Base-by-base conservation (phyloP, 2,888 invertebrate genomes). In the Andrena chrysosceles region DNA sequence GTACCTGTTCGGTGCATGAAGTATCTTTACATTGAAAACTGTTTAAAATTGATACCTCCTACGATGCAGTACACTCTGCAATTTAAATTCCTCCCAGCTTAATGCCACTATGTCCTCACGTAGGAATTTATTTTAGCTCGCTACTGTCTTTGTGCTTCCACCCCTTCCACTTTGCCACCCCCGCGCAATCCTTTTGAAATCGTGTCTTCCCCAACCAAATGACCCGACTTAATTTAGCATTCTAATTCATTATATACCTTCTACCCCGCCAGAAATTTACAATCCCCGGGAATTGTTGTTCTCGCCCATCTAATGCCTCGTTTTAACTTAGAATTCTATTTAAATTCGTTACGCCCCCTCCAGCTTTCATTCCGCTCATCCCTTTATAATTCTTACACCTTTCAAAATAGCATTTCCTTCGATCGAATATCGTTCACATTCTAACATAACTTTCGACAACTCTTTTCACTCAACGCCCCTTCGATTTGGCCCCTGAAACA, bases 401-500 rank as follows among this genome's bases (percentile, higher is more conserved):
- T 60, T 60, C 31, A 31, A 60, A n/a, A 31, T 31, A 8, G 31
- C 31, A 8, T 60, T 60, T 8, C 23, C 31, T 26, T 33, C 31
- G 31, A n/a, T 10, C 8, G 7, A 31, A 33, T 26, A 16, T 5
- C 59, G 59, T 7, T 20, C 13, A 2, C 16, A 6, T 16, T 6
- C 31, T 60, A 60, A 8, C 31, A 8, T 31, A n/a, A 60, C 31
- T 31, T n/a, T 5, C 31, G 6, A 33, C 60, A 23, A 42, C 10
- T 23, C 13, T 63, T 23, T 42, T 23, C 7, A 35, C 49, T 3
- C 16, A 52, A 70, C 49, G 49, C 16, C 42, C 20, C 13, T n/a
- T 35, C 49, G 60, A 35, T 31, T 78, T 78, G 77, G 77, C 74
- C 77, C 77, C 77, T 74, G 60, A 42, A 54, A 78, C 35, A 35